Evolutionary conservation across 2,888 invertebrate species (phyloP).

Genomic region (Idaea straminata): DNA sequence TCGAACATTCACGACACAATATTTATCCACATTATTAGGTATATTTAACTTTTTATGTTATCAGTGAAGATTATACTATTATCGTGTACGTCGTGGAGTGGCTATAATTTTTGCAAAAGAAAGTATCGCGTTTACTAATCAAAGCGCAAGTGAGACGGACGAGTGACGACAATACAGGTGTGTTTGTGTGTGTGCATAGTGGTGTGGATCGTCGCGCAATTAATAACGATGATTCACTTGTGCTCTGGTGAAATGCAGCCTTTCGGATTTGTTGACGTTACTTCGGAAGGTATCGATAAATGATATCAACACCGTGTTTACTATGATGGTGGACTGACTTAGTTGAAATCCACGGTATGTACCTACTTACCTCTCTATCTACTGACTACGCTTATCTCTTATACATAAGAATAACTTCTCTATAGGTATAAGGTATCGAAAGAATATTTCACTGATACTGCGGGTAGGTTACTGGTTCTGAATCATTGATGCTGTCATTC

Average conservation of each 20-base stretch:
- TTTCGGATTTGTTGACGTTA: constrained; percentile 78
- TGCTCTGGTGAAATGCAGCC: constrained; percentile 78
- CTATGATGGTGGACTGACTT: constrained; percentile 75
- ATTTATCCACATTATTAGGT: constrained; percentile 1
- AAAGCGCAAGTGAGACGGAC: constrained; percentile 46
- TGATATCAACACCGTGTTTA: constrained; percentile 63
- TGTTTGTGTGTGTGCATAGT: constrained; percentile 64
- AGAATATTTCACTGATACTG: not conserved
- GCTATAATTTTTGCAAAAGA: constrained; percentile 27
- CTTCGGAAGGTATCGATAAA: constrained; percentile 73
- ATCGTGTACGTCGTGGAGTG: constrained; percentile 1
- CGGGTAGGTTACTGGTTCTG: not conserved
- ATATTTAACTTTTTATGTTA: constrained; percentile 5
- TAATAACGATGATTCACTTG: constrained; percentile 80
- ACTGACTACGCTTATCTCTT: not conserved
- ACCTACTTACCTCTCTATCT: constrained; percentile 3
- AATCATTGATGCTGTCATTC: not conserved
- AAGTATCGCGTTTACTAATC: constrained; percentile 36
- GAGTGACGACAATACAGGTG: constrained; percentile 69
- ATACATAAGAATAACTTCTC: not conserved
- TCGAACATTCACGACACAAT: constrained; percentile 41
- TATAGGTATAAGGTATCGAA: not conserved
- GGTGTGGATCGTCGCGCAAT: constrained; percentile 77
- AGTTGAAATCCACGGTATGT: constrained; percentile 61
- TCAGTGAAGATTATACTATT: constrained; percentile 6